Conservation (phyloP, 1,140 invertebrate genomes). For the Marisa cornuarietis region DNA sequence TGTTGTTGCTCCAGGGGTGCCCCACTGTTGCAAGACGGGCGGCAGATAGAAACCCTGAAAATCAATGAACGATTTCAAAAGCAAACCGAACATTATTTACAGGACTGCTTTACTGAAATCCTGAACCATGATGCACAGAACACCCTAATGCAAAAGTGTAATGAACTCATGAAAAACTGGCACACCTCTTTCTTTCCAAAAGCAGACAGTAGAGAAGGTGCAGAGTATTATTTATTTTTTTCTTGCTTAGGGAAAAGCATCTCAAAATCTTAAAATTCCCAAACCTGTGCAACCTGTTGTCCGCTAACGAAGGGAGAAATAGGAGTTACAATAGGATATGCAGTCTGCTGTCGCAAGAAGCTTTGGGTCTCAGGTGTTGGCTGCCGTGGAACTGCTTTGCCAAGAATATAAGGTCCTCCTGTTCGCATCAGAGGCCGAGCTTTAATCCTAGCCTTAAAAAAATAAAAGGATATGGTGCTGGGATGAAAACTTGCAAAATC, state of each 20-base stretch:
- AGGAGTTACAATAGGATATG: conserved; percentile 40
- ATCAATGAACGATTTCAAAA: not conserved
- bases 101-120: too few relatives aligned
- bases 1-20: conserved; percentile 31
- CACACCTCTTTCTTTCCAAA: too few relatives aligned
- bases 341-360: conserved; percentile 38
- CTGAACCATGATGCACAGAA: too few relatives aligned
- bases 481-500: too few relatives aligned
- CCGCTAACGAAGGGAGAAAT: conserved; percentile 39
- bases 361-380: conserved; percentile 17
- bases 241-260: too few relatives aligned
- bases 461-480: too few relatives aligned
- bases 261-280: too few relatives aligned
- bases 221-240: too few relatives aligned
- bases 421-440: conserved; percentile 84
- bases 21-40: conserved; percentile 44
- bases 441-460: conserved; percentile 80
- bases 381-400: conserved; percentile 66
- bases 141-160: too few relatives aligned
- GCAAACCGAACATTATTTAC: too few relatives aligned
- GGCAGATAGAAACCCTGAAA: conserved; percentile 51
- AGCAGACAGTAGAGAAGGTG: too few relatives aligned
- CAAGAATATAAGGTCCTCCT: conserved; percentile 66
- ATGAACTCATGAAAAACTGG: too few relatives aligned
- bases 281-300: conserved; percentile 39